Base-by-base conservation (phyloP, 2,797 vertebrate species). In the Enteromius viviparus region DNA sequence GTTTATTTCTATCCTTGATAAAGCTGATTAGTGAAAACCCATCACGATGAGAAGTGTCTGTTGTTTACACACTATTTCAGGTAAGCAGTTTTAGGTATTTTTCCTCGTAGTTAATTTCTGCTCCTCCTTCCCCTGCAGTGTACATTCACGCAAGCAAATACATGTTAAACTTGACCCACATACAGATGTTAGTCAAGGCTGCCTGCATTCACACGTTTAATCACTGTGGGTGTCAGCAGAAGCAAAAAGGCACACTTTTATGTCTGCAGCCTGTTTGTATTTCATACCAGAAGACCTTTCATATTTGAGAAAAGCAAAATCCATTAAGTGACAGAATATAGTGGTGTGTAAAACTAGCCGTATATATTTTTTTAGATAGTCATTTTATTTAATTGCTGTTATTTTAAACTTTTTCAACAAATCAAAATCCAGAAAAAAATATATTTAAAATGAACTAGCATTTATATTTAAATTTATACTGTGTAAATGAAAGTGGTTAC, bases 151-250 rank as follows among this genome's bases (percentile, higher is more conserved):
- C 62, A 76, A 45, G 32, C 42, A 26, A 47, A 76, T 80, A 17
- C 26, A 42, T 26, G 65, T 40, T 51, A 62, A 79, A 76, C 75
- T 83, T 47, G 76, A 34, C 79, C 76, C 21, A 82, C 62, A 85
- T 62, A n/a, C 66, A 74, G 53, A 65, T 83, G 47, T 60, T 34
- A 60, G 23, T 68, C 49, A 55, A 47, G 17, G 40, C 19, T 47
- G 72, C 72, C 19, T 47, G 72, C 72, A 34, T 76, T 21, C 47
- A 70, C 66, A 77, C 60, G 12, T 29, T 7, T 23, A 58, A 69
- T 34, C 58, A 19, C n/a, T 37, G 6, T 70, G 70, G 11, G 14
- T 55, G 80, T 74, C 71, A 75, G 45, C 4, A 0, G n/a, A 26
- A 23, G 9, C 58, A 45, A 71, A 80, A 55, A 29, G 58, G 2